Base-by-base conservation (phyloP, 2,888 invertebrate genomes). In the Drosophila maculinotata region DNA sequence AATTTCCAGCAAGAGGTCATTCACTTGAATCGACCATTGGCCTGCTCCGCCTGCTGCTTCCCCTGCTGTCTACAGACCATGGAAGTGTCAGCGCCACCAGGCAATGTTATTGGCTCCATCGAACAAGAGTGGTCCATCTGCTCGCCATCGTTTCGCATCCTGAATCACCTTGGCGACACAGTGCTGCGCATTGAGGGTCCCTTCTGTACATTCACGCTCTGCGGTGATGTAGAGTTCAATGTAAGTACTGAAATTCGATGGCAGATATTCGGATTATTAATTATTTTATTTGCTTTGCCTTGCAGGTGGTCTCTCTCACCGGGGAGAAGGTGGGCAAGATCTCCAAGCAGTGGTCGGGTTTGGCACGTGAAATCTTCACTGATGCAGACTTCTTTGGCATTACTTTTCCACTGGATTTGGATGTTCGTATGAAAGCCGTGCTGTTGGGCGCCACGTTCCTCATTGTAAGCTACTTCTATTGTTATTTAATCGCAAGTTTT, bases 311-410 rank as follows among this genome's bases (percentile, higher is more conserved):
- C 87, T 95, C 97, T 0, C 92, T 93, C 42, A 97, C 97, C 89
- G 96, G 95, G 3, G 93, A 93, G 58, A 94, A 95, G 91, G 95
- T 98, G 57, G 98, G 98, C 1, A 94, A 94, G 90, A 97, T 98
- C 78, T 95, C 96, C 0, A 98, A 98, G 90, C 95, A 97, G 89
- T 98, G 97, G 97, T 94, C 96, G 0, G 97, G 97, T 0, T 86
- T 97, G 41, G 93, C 94, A 1, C 94, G 96, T 58, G 97, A 97
- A 92, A 92, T 94, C 62, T 97, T 97, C 90, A 97, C 97, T 0
- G 97, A 97, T 92, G 93, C 96, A 0, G 97, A 98, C 91, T 95
- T 95, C 91, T 98, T 98, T 91, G 97, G 97, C 23, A 95, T 98
- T 65, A 94, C 94, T n/a, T 98, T 98, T 91, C 98, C 98, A 0